A percentile compares a stretch with the other conserved stretches of the same genome.
These are phyloP conservation scores for Nesometra sesokonis DNA, from an alignment of 35 echinoderm and acorn worm genomes.

Conservation along the genomic window DNA sequence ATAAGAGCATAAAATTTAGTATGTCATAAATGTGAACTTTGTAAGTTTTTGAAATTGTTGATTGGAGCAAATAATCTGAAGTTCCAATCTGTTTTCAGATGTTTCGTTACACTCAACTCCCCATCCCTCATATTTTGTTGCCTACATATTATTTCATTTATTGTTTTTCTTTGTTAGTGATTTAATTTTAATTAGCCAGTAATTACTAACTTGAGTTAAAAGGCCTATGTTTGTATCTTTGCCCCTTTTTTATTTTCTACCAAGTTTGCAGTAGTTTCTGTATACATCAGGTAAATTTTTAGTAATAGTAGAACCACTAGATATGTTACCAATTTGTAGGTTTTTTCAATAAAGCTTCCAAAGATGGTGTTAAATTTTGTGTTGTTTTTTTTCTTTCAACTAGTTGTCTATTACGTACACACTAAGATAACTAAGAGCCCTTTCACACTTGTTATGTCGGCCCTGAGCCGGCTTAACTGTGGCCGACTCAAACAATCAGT, in stretches of 20 bases:
- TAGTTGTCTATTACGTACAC: too few relatives aligned
- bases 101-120: background rate
- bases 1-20: background rate
- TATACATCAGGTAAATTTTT: background rate
- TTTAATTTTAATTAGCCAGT: background rate
- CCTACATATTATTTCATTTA: background rate
- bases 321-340: background rate
- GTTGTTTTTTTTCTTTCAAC: too few relatives aligned
- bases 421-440: too few relatives aligned
- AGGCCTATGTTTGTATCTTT: background rate
- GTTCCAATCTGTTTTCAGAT: background rate
- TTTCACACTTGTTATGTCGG: too few relatives aligned
- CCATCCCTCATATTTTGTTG: background rate
- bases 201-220: background rate
- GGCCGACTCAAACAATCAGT: too few relatives aligned
- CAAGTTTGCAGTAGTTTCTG: background rate
- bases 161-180: background rate
- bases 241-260: background rate
- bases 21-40: background rate
- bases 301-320: background rate
- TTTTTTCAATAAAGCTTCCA: background rate
- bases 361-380: background rate
- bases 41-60: background rate
- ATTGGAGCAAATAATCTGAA: background rate
- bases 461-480: too few relatives aligned